Conservation (phyloP, 2,113 vertebrate genomes). For the Lophotis ruficrista region DNA sequence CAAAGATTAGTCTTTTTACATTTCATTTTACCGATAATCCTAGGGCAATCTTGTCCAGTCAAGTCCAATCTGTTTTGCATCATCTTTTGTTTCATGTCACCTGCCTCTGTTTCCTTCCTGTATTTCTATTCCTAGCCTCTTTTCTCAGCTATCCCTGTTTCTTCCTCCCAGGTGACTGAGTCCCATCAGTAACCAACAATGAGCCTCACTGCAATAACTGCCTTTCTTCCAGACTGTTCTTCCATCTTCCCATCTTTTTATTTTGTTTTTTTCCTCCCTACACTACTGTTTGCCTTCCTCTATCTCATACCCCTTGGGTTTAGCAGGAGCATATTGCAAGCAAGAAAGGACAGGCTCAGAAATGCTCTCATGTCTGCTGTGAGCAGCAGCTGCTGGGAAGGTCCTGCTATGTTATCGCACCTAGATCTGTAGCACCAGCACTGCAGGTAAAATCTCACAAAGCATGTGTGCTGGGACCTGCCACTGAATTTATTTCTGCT, state of each 20-base stretch:
- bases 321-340: neutral
- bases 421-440: neutral
- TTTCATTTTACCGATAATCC: neutral
- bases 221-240: neutral
- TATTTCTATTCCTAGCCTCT: fast-evolving
- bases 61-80: neutral
- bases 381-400: neutral
- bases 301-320: neutral
- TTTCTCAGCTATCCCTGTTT: neutral
- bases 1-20: neutral
- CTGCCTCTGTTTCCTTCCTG: neutral
- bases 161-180: neutral
- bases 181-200: neutral
- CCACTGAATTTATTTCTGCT: neutral
- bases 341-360: neutral
- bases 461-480: neutral
- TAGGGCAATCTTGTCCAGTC: neutral
- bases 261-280: too few relatives aligned
- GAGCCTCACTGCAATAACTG: neutral
- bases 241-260: neutral
- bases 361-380: neutral
- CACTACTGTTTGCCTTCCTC: neutral
- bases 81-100: neutral
- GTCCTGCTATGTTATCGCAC: neutral
- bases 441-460: neutral